Evolutionary conservation across 2,113 vertebrate species (phyloP), one percentile per base, ranked within the genome.

Genomic region (Sylvilagus bachmani): DNA sequence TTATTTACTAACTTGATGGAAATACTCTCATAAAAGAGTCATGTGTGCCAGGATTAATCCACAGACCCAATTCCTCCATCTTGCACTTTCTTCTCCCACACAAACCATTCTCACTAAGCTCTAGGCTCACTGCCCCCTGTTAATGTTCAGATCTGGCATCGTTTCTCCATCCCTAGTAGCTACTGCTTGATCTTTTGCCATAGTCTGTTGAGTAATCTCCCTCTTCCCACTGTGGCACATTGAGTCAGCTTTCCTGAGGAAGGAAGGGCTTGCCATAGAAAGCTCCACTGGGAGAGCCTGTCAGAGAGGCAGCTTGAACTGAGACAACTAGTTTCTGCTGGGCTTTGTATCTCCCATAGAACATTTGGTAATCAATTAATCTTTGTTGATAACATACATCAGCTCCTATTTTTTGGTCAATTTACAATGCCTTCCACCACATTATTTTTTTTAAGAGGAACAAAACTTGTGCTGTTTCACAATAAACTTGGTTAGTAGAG

Each of bases 231-330:
- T 31, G 17, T 49, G 21, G 16, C 36, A 29, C 25, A 36, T 69
- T 51, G 24, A 4, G n/a, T 38, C 19, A 70, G 16, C n/a, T 86
- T 16, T 21, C 4, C 38, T 29, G 29, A 51, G 1, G 5, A 33
- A 58, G 1, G 1, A n/a, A 17, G 55, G 33, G 7, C 27, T 6
- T 17, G 88, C 38, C 17, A 11, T 1, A 31, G 27, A 38, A 5
- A 77, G 10, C 8, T 5, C 11, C 2, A 1, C 10, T 31, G 33
- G 7, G 44, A 55, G 64, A 29, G 16, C 2, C 1, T 77, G 11
- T 1, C n/a, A 12, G 44, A 49, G 1, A 13, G 1, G 2, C 12
- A 66, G 24, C 27, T 33, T 53, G 17, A 1, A 64, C 3, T 4
- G 2, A 70, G 7, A 19, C 3, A 17, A 51, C 44, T 75, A 33